phyloP scores from a whole-genome alignment of 2,888 invertebrate genomes.

The Antheraea yamamai region DNA sequence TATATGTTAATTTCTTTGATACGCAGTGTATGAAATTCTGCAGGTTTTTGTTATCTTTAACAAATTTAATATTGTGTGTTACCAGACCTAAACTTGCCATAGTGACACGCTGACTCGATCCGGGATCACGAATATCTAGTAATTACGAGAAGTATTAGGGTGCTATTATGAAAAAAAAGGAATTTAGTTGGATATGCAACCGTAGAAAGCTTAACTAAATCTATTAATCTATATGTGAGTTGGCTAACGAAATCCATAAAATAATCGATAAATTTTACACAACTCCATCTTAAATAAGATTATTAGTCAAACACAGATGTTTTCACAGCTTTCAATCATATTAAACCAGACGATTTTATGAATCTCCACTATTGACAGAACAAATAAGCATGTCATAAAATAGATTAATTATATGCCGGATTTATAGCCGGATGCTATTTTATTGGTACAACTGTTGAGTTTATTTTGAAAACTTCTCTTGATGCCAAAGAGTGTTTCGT shows the following conservation, averaged over 20 bases:
- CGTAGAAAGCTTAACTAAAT: not conserved
- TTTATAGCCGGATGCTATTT: constrained; percentile 42
- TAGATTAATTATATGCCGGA: constrained; percentile 42
- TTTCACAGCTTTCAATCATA: constrained; percentile 16
- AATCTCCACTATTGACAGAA: constrained; percentile 22
- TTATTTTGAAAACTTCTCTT: constrained; percentile 44
- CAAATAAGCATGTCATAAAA: constrained; percentile 29
- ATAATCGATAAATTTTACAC: not conserved
- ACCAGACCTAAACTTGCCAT: no score
- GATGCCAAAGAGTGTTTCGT: constrained; percentile 35
- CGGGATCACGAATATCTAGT: no score
- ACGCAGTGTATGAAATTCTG: no score
- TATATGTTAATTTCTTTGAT: no score
- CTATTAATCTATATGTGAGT: not conserved
- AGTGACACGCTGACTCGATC: no score
- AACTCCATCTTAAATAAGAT: not conserved
- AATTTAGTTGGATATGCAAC: not conserved
- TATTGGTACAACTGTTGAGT: constrained; percentile 36
- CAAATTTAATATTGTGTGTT: no score
- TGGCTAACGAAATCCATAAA: not conserved
- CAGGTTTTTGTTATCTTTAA: no score
- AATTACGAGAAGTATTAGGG: no score
- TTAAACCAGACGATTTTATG: constrained; percentile 4
- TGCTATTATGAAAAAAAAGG: not conserved
- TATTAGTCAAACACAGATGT: constrained; percentile 4